Conservation (phyloP, 2,797 vertebrate genomes). For the Nannoperca australis region DNA sequence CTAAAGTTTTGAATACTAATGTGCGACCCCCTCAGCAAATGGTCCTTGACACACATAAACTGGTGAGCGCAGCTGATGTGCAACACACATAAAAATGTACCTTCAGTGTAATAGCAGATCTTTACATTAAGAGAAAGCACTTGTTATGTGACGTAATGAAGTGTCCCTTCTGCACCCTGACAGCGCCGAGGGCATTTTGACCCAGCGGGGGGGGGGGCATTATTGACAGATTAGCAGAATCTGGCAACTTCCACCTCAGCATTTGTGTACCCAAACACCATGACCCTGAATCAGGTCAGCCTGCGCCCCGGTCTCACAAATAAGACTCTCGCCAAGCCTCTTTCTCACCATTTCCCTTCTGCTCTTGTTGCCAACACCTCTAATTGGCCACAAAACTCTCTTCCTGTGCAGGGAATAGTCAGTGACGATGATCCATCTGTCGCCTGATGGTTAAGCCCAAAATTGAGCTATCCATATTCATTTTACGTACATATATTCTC, state of each 20-base stretch:
- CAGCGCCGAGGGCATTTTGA: slow-evolving; percentile 19
- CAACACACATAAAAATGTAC: background rate
- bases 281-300: slow-evolving; percentile 50
- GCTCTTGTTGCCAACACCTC: too few relatives aligned
- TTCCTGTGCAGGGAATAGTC: background rate
- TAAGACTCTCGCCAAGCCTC: background rate
- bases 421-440: background rate
- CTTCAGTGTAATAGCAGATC: too few relatives aligned
- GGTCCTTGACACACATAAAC: background rate
- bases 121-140: background rate
- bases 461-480: background rate
- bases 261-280: slow-evolving; percentile 30
- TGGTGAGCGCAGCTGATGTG: background rate
- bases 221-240: slow-evolving; percentile 43
- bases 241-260: slow-evolving; percentile 25
- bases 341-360: background rate
- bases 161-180: background rate
- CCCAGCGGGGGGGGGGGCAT: slow-evolving; percentile 2
- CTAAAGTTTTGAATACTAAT: too few relatives aligned
- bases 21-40: background rate
- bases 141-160: background rate
- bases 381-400: background rate
- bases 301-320: slow-evolving; percentile 27
- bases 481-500: background rate
- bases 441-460: background rate